A percentile compares a stretch with the other conserved stretches of the same genome.
phyloP scores from a whole-genome alignment of 2,888 invertebrate genomes.

The Caenorhabditis sp. region DNA sequence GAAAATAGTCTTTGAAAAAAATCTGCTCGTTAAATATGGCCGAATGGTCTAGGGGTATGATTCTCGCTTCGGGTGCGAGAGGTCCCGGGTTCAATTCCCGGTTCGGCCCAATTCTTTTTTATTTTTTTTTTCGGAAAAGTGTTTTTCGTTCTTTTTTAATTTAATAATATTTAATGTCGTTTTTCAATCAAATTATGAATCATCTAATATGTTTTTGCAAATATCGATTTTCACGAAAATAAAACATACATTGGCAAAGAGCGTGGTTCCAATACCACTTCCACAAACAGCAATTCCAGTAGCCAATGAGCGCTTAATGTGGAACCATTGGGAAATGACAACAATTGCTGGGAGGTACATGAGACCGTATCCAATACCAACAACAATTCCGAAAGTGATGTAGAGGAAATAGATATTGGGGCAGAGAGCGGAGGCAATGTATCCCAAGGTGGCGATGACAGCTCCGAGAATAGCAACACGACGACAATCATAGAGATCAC shows the following conservation, averaged over 20 bases:
- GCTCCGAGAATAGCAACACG: conserved; percentile 88
- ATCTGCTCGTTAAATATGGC: too few relatives aligned
- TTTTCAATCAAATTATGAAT: too few relatives aligned
- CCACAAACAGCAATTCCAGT: conserved; percentile 93
- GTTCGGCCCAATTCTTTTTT: conserved; percentile 59
- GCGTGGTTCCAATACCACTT: conserved; percentile 91
- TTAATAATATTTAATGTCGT: too few relatives aligned
- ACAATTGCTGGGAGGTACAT: conserved; percentile 98
- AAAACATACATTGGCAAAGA: conserved; percentile 79
- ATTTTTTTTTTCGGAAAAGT: not conserved
- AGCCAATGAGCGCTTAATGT: conserved; percentile 86
- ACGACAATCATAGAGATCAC: conserved; percentile 92
- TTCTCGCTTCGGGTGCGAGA: conserved; percentile 72
- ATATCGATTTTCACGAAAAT: not conserved
- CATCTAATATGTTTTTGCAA: not conserved
- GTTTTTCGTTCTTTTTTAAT: too few relatives aligned
- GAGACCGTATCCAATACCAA: conserved; percentile 89
- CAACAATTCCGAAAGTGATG: conserved; percentile 88
- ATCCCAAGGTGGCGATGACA: conserved; percentile 79
- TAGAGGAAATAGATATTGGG: conserved; percentile 77
- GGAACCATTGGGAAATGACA: conserved; percentile 94
- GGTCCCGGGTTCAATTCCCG: conserved; percentile 71
- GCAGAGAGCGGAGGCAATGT: conserved; percentile 84
- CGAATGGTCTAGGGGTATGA: conserved; percentile 69
- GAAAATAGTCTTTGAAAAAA: too few relatives aligned